Evolutionary conservation across 1,140 invertebrate genomes (phyloP).

Genomic region (Patella vulgata): DNA sequence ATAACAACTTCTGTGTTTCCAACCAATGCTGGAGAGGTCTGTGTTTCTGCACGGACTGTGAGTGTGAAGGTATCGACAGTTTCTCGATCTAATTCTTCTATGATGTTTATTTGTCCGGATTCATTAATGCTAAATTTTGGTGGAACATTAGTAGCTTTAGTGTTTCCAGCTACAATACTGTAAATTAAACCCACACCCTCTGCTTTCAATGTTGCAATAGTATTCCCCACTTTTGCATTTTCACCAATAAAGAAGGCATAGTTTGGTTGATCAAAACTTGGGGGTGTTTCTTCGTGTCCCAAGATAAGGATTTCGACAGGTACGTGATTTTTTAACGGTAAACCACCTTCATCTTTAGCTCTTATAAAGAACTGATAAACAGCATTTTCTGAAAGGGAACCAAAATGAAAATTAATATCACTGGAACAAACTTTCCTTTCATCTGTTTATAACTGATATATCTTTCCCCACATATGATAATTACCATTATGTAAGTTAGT

Average conservation of each 20-base stretch:
- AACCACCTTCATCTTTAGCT: conserved; percentile 81
- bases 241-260: conserved; percentile 84
- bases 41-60: conserved; percentile 38
- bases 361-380: conserved; percentile 89
- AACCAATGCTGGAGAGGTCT: conserved; percentile 43
- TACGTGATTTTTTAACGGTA: conserved; percentile 78
- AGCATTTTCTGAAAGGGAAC: conserved; percentile 75
- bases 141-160: conserved; percentile 47
- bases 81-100: conserved; percentile 69
- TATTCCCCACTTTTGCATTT: conserved; percentile 71
- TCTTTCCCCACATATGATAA: too few species aligned
- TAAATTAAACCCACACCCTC: conserved; percentile 69
- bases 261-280: conserved; percentile 77
- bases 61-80: conserved; percentile 33
- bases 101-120: conserved; percentile 80
- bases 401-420: conserved; percentile 24
- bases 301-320: conserved; percentile 83
- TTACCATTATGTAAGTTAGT: too few species aligned
- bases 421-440: too few species aligned
- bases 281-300: conserved; percentile 75
- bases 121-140: conserved; percentile 79
- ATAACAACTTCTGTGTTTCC: conserved; percentile 44
- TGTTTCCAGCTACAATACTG: conserved; percentile 75
- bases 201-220: conserved; percentile 61
- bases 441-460: too few species aligned